Base-by-base conservation (phyloP, 1,140 invertebrate genomes). In the Calephelis virginiensis region DNA sequence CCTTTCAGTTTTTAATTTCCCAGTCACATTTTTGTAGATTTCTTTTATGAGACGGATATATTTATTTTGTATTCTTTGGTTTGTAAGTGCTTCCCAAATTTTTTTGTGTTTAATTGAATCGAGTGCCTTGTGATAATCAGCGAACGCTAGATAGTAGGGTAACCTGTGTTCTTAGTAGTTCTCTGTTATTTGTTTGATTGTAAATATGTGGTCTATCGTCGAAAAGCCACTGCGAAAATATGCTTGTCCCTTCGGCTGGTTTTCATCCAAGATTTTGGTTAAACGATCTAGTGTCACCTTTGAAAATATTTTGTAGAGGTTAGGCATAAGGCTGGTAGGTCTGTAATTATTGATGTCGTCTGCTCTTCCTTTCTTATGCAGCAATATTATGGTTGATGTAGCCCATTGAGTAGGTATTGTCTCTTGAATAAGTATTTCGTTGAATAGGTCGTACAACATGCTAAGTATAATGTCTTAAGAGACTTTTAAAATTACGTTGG, bases 301-400 rank as follows among this genome's bases (percentile, higher is more conserved):
- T 1, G 72, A 67, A 46, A 77, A 77, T 38, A 77, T 64, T 66
- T 77, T 74, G 60, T 70, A 72, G 8, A 72, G 10, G 45, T 77
- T 74, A 7, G 68, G 72, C 66, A 72, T 72, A 10, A 72, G 40
- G 62, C 70, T 72, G 38, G 72, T 72, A 10, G 70, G 38, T 64
- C 70, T 72, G 38, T 77, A 77, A 61, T 76, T 76, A 0, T 60
- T n/a, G 12, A 77, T 73, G 37, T 73, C 65, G 49, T 72, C 59
- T 63, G 11, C 71, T 49, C 60, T 69, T 9, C 73, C 76, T 69
- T 78, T 77, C 47, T 78, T 78, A 38, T 75, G 69, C 0, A 75
- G 49, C 56, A 78, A 63, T 28, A 64, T 72, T 71, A 73, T 78
- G 8, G 69, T 73, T 17, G 73, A 75, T 17, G 65, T 66, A 5